Base-by-base conservation (phyloP, 2,113 vertebrate genomes). In the Chrysochloris asiatica region DNA sequence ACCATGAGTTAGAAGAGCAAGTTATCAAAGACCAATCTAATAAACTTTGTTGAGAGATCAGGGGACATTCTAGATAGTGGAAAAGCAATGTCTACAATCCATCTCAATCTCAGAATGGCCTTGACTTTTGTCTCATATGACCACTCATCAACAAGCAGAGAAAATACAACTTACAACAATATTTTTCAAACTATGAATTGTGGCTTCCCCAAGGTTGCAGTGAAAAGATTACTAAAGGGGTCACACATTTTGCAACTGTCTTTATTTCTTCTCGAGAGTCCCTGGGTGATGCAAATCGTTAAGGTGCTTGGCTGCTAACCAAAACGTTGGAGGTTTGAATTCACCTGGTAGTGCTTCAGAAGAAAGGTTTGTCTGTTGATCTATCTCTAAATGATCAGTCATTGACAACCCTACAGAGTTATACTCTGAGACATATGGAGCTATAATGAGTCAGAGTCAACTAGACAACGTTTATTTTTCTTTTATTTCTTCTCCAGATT, bases 11-110 rank as follows among this genome's bases (percentile, higher is more conserved):
- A 80, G 69, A 84, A 77, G 45, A 92, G 73, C 67, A 93, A 94
- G 91, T 92, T 94, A 95, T 86, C 90, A 92, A 93, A 92, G 88
- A 79, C 90, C 80, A 92, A 93, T 94, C 83, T 94, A 92, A 88
- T 75, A 94, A 67, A 17, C 36, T 95, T 84, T 86, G 88, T 90
- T 96, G 93, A 96, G 85, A 94, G 81, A 95, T 77, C 81, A 89
- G 77, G 45, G 86, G 22, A 72, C 50, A 56, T n/a, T 52, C 41
- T 6, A 87, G 83, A 96, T n/a, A 96, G 78, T 80, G 91, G 80
- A 88, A 94, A 96, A 95, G 94, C 93, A 96, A 93, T 90, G 89
- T 93, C 95, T 0, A 2, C 63, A 48, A 71, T 72, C 43, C 36
- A 75, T 90, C 78, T 93, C 93, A 92, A 86, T 83, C 75, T 90